Conservation (phyloP, 2,888 invertebrate species). For the Agrotis puta region DNA sequence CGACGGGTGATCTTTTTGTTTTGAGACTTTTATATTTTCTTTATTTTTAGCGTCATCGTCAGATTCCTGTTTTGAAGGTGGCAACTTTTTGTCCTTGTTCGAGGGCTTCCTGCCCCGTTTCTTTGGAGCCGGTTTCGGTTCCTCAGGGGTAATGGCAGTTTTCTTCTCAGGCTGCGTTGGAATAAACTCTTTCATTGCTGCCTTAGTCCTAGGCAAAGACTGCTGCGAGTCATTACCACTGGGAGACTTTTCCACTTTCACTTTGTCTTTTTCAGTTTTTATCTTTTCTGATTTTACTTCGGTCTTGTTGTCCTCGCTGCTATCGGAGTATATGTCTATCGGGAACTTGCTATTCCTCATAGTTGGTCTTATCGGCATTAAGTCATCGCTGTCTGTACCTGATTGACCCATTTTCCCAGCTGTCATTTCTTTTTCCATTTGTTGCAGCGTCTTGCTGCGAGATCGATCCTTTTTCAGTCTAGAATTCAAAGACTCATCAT, state of each 20-base stretch:
- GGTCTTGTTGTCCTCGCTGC: conserved; percentile 91
- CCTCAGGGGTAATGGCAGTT: conserved; percentile 67
- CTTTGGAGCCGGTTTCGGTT: conserved; percentile 82
- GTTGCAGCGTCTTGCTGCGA: conserved; percentile 92
- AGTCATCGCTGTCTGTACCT: conserved; percentile 95
- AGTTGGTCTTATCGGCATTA: conserved; percentile 92
- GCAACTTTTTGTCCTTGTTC: conserved; percentile 84
- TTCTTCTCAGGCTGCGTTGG: conserved; percentile 85
- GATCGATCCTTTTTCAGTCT: conserved; percentile 82
- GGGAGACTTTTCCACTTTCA: conserved; percentile 91
- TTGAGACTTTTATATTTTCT: conserved; percentile 86
- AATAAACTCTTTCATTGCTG: conserved; percentile 96
- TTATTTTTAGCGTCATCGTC: conserved; percentile 89
- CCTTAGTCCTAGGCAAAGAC: conserved; percentile 94
- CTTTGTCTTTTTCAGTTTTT: conserved; percentile 89
- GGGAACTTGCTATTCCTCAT: conserved; percentile 91
- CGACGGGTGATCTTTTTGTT: conserved; percentile 92
- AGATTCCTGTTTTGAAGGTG: conserved; percentile 75
- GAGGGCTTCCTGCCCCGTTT: conserved; percentile 87
- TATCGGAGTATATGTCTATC: conserved; percentile 96
- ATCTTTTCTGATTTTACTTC: conserved; percentile 79
- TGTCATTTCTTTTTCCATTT: conserved; percentile 94
- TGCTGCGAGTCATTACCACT: conserved; percentile 93
- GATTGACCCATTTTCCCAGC: conserved; percentile 90
- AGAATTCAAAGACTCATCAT: conserved; percentile 89